phyloP scores from a whole-genome alignment of 2,113 vertebrate species.

The Chamaea fasciata region DNA sequence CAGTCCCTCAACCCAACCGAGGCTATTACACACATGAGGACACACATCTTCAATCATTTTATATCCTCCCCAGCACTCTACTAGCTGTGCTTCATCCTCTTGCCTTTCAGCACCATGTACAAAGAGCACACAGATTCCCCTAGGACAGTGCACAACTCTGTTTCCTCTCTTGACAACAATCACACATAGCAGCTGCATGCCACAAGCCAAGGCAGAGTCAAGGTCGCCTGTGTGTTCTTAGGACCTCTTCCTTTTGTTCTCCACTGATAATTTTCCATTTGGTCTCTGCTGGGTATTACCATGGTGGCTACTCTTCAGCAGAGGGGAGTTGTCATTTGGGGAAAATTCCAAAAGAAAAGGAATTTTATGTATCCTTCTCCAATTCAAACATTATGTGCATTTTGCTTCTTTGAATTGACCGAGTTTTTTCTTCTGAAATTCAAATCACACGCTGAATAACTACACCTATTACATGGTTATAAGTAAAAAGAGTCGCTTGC shows the following conservation, averaged over 20 bases:
- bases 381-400: neutral
- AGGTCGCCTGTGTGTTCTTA: neutral
- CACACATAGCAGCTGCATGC: neutral
- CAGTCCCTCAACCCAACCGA: conserved; percentile 22
- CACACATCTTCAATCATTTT: conserved; percentile 65
- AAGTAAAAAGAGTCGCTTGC: neutral
- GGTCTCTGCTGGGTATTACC: neutral
- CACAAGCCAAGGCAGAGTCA: neutral
- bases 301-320: neutral
- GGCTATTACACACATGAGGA: conserved; percentile 68
- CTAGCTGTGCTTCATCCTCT: conserved; percentile 34
- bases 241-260: neutral
- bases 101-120: conserved; percentile 51
- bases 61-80: conserved; percentile 50
- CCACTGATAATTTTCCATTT: neutral
- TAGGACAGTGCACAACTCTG: neutral
- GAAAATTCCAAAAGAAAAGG: neutral
- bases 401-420: neutral
- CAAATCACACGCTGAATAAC: neutral
- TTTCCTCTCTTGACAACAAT: conserved; percentile 1
- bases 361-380: neutral
- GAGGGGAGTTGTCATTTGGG: neutral
- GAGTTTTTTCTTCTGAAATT: neutral
- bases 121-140: conserved; percentile 39
- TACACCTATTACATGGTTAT: neutral